Percentiles rank a stretch among this genome's conserved stretches.
Conservation (phyloP, 2,797 vertebrate genomes). For the Labroides dimidiatus region DNA sequence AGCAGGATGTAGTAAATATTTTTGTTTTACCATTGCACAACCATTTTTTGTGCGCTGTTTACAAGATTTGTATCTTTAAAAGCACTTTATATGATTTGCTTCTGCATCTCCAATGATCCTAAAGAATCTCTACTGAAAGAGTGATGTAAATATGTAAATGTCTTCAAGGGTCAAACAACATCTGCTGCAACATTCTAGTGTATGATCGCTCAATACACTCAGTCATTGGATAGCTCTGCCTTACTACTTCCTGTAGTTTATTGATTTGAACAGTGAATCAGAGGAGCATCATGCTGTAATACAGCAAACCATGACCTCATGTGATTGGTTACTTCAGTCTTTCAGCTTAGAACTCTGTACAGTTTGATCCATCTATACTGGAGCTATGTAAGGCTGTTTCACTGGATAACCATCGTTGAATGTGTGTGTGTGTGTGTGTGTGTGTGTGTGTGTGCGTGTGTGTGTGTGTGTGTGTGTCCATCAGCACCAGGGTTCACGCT, state of each 20-base stretch:
- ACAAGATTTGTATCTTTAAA: neutral
- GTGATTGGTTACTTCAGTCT: constrained; percentile 3
- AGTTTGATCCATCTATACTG: neutral
- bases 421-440: constrained; percentile 3
- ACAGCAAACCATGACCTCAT: neutral
- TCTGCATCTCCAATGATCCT: constrained; percentile 10
- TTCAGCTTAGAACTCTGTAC: constrained; percentile 10
- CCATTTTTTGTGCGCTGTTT: neutral
- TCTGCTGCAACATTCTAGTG: neutral
- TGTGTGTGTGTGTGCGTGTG: constrained; percentile 1
- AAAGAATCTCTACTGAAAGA: neutral
- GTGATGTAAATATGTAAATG: neutral
- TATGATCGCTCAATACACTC: neutral
- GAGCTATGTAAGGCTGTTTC: neutral
- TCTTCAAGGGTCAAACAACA: too few relatives aligned
- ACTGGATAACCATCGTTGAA: constrained; percentile 1
- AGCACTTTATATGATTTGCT: neutral
- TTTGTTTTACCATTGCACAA: neutral
- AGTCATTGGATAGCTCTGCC: constrained; percentile 7
- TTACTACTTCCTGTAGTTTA: constrained; percentile 8
- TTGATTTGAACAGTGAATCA: constrained; percentile 20
- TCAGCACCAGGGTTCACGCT: constrained; percentile 97
- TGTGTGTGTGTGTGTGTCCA: constrained; percentile 1
- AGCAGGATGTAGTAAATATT: neutral
- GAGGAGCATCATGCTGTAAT: neutral